Evolutionary conservation across 2,113 vertebrate species (phyloP), one percentile per base, ranked within the genome.

Genomic region (Vanacampus margaritifer): DNA sequence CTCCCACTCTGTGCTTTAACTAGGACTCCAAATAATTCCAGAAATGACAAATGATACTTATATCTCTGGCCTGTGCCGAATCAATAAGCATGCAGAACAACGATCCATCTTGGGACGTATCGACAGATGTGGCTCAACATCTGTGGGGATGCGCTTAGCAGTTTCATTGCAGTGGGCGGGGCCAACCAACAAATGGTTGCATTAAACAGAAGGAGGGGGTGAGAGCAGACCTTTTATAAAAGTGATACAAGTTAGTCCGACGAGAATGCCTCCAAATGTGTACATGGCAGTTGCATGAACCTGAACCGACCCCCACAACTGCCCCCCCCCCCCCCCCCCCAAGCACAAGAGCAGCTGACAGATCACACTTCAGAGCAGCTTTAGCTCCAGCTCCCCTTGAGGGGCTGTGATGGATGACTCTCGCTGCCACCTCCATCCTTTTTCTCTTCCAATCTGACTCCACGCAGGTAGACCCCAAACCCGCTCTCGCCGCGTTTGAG

Each of bases 31-130:
- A 94, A 95, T 96, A 95, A 94, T 95, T 96, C 94, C 94, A 94
- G 92, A 95, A 94, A 98, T 98, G 96, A 99, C 96, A 98, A 96
- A 98, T 96, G 94, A 93, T 94, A 92, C 91, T 68, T 78, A 92
- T 91, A 93, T 88, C 89, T 93, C 91, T 93, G 93, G 93, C 95
- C 94, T 89, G 92, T 91, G 91, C 90, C 72, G 91, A 93, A 98
- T 98, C 95, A 90, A 99, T 98, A 95, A 89, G 92, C 90, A 92
- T 91, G 92, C 92, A 91, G 92, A 92, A 94, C 89, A 89, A 92
- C 94, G 92, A 95, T 92, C 91, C 93, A 91, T 95, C 94, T 94
- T 92, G 87, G 93, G 92, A 83, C 81, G 82, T 93, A 96, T 96
- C 88, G 93, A 95, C 95, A 94, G 91, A 86, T 75, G 88, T 65